phyloP scores from a whole-genome alignment of 2,888 invertebrate genomes.

The Argyresthia goedartella region DNA sequence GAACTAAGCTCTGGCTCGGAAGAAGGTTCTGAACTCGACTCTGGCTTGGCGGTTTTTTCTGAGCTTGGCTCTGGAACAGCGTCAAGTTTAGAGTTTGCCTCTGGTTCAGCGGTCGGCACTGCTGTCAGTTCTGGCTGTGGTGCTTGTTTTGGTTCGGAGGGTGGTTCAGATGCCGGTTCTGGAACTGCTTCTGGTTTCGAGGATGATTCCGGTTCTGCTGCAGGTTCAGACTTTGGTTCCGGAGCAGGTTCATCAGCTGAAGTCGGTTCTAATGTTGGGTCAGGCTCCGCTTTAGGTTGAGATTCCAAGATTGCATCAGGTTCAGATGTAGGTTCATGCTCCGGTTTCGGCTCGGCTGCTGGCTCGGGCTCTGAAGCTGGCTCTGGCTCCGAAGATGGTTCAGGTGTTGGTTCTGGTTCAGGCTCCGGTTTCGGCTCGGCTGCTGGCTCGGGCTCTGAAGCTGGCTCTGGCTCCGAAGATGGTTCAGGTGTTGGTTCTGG shows the following conservation, averaged over 20 bases:
- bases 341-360: conserved; percentile 21
- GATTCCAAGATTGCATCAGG: conserved; percentile 6
- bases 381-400: background rate
- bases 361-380: conserved; percentile 2
- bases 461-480: background rate
- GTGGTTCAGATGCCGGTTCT: conserved; percentile 19
- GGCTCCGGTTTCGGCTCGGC: conserved; percentile 21
- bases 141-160: conserved; percentile 21
- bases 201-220: conserved; percentile 31
- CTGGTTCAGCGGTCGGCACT: conserved; percentile 16
- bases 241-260: conserved; percentile 27
- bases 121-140: conserved; percentile 17
- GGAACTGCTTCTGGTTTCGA: conserved; percentile 18
- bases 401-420: conserved; percentile 7
- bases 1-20: conserved; percentile 18
- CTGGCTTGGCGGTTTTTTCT: conserved; percentile 19
- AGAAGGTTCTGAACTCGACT: conserved; percentile 24
- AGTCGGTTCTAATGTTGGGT: conserved; percentile 20
- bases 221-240: conserved; percentile 22
- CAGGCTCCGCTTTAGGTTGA: conserved; percentile 12
- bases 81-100: conserved; percentile 21
- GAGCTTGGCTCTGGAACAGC: conserved; percentile 18
- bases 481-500: conserved; percentile 2
- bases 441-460: conserved; percentile 11
- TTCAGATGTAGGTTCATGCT: conserved; percentile 11